Evolutionary conservation across 2,797 vertebrate species (phyloP), one percentile per base, ranked within the genome.

Genomic region (Pagetopsis macropterus): DNA sequence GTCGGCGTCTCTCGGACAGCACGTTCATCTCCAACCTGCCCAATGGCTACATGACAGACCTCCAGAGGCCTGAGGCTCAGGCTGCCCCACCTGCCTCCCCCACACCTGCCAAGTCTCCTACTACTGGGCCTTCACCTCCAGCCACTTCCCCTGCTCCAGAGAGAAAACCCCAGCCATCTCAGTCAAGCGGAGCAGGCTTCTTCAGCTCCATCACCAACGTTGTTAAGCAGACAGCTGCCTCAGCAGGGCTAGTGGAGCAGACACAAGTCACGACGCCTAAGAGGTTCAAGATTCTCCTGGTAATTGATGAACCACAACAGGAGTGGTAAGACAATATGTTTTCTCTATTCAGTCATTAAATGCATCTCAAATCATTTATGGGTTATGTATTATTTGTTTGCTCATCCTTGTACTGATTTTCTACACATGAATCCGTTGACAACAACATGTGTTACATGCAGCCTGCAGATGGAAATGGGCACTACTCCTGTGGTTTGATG

Each of bases 1-100:
- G 97, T 82, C 96, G 97, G 66, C 96, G 97, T 88, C 96, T 99
- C 84, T 99, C 97, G 44, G 97, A 99, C 95, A 99, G 97, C 96
- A 99, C 96, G 78, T 98, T 99, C 91, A 98, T 99, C 91, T 97
- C 97, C 89, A 98, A 99, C 93, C 96, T 98, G 85, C 97, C 97
- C 87, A 98, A 98, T 90, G 97, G 97, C 90, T 99, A 99, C 94
- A 97, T 99, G 95, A 97, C 96, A 45, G 97, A 98, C 92, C 95
- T 98, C 87, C 97, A 99, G 94, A 96, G 96, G 92, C 95, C 97
- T 0, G 97, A 99, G 49, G 90, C 95, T 83, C 96, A 96, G 60
- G 95, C 96, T 21, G 91, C 95, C 68, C 81, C 94, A 33, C 83
- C 92, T 58, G 83, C 93, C 65, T 83, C 87, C 74, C 70, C 82